Evolutionary conservation across 2,797 vertebrate genomes (phyloP), one percentile per base, ranked within the genome.

Genomic region (Sebastes oblongus): DNA sequence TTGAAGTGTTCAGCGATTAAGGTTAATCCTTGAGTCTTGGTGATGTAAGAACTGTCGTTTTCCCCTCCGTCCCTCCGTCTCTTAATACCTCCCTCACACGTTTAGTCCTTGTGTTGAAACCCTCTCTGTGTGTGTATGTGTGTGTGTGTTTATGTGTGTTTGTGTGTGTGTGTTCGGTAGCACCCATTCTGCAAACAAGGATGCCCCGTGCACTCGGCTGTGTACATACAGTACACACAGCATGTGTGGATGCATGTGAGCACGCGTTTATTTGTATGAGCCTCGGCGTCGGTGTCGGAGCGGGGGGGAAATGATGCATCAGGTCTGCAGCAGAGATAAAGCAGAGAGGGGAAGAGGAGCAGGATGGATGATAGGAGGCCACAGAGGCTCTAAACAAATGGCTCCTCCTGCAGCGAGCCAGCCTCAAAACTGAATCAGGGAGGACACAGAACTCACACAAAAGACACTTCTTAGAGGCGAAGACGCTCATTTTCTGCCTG

Each of bases 1-100:
- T 88, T 92, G 92, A 93, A 92, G 91, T 92, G 90, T 89, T 87
- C 85, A 83, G 83, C 59, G 90, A 93, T 95, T 92, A 91, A 86
- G 80, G 86, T 89, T 93, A 93, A 94, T 94, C 93, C 89, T 87
- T 60, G 68, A 87, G 80, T 90, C 80, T 83, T 29, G 73, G 83
- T 91, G 89, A 94, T 90, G 91, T 92, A 91, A 91, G 80, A 82
- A 67, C 64, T 32, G 77, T 75, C 64, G 50, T 80, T 67, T 50
- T n/a, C 20, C 55, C 30, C 34, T 29, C 64, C 24, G 25, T 65
- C 56, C 46, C 50, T 2, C 77, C 3, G 13, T 50, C 42, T 18
- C 42, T 46, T 50, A 50, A 50, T 8, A 20, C 46, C 46, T 18
- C 42, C 16, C 16, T 50, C 46, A 18, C 46, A 50, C 46, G 46